Conservation (phyloP, 1,140 invertebrate species). For the Zelostemma sp. region DNA sequence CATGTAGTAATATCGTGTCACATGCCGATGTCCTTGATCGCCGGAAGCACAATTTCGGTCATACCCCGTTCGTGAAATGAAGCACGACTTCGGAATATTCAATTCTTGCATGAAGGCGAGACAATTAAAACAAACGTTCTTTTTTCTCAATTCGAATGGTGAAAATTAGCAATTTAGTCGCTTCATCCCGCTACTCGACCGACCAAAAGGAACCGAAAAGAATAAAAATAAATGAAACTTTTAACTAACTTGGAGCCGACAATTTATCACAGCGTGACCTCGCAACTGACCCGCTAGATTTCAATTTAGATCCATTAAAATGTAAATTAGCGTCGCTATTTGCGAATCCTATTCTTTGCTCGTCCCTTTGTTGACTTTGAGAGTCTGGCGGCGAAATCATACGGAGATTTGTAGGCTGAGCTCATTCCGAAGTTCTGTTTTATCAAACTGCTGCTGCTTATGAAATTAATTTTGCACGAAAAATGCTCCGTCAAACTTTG, state of each 20-base stretch:
- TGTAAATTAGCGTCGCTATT: constrained; percentile 53
- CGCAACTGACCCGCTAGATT: constrained; percentile 41
- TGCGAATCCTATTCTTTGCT: constrained; percentile 34
- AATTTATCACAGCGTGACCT: constrained; percentile 45
- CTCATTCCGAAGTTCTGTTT: constrained; percentile 2
- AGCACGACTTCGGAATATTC: no score
- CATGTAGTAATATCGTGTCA: background rate
- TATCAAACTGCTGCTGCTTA: background rate
- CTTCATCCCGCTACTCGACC: constrained; percentile 6
- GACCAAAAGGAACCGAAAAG: constrained; percentile 12
- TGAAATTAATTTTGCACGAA: background rate
- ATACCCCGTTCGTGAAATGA: background rate
- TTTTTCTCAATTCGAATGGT: background rate
- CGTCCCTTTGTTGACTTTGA: constrained; percentile 15
- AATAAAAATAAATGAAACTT: constrained; percentile 49
- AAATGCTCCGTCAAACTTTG: background rate
- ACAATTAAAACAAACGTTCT: background rate
- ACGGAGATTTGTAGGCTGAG: constrained; percentile 5
- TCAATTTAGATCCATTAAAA: constrained; percentile 62
- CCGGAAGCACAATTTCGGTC: background rate
- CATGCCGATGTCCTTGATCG: background rate
- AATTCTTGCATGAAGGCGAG: background rate
- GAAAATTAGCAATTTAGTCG: constrained; percentile 47
- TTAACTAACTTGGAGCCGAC: constrained; percentile 37
- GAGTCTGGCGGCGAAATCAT: background rate